Evolutionary conservation across 2,888 invertebrate species (phyloP), one percentile per base, ranked within the genome.

Genomic region (Dastarcus helophoroides): DNA sequence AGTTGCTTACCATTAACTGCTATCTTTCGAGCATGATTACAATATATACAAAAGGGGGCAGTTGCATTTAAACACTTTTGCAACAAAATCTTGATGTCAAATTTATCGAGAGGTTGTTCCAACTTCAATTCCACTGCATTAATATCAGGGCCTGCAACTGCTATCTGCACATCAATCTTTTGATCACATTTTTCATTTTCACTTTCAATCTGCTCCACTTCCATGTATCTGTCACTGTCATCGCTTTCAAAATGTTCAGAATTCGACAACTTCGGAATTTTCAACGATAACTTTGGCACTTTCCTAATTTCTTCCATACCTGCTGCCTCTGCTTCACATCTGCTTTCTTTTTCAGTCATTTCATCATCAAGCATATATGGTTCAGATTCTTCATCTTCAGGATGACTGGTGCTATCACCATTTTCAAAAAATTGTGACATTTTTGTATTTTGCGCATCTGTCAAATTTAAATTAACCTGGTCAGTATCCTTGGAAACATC

Each of bases 1-100:
- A 89, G 63, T 48, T 84, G 82, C 54, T 78, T 76, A 29, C 81
- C 85, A 57, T 86, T 83, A 0, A 88, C 84, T 7, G 84, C 81
- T 43, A 89, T 84, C 47, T 81, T 79, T 11, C 83, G 69, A 1
- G 83, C 85, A 63, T 88, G 85, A 53, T 86, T 84, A 51, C 88
- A 89, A 56, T 84, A 89, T 32, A 85, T 72, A 55, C 89, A 89
- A 37, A 67, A 66, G 4, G 71, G 64, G 48, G 76, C 71, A 1
- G 83, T 79, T 8, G 74, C 70, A 39, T 70, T 65, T 29, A 86
- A 62, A 58, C 84, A 85, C 39, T 77, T 76, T 51, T 79, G 79
- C 16, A 86, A 53, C 37, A 86, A 65, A 37, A 77, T 69, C 46
- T 78, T 71, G 23, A 80, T 65, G 35, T 77, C 73, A 56, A 83